Conservation (phyloP, 1,140 invertebrate genomes). For the Harlomillsia oculata region DNA sequence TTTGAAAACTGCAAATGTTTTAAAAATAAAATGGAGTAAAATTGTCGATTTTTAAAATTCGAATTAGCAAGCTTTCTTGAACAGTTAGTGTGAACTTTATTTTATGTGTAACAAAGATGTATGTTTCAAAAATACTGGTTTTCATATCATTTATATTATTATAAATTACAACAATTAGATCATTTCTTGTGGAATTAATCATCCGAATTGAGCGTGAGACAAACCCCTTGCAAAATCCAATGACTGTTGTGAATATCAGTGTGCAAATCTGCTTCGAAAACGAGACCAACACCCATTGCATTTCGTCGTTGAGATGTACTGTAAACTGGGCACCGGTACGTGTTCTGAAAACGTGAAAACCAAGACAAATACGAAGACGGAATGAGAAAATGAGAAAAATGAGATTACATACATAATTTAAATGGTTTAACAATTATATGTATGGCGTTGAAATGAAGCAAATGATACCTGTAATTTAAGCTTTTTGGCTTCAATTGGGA, state of each 20-base stretch:
- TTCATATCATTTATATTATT: too few species aligned
- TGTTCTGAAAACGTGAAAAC: conserved; percentile 56
- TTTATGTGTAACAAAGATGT: too few species aligned
- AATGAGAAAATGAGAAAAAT: not conserved
- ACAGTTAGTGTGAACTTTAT: too few species aligned
- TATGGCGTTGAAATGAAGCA: not conserved
- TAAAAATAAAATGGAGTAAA: too few species aligned
- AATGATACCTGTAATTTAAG: conserved; percentile 64
- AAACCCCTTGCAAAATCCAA: conserved; percentile 81
- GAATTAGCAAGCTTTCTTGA: too few species aligned
- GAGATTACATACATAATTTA: not conserved
- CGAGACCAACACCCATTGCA: conserved; percentile 77
- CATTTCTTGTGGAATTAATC: too few species aligned
- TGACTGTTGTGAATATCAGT: conserved; percentile 69
- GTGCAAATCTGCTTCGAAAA: conserved; percentile 75
- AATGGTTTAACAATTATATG: not conserved
- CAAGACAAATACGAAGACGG: not conserved
- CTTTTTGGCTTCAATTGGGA: conserved; percentile 73
- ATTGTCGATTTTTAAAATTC: too few species aligned
- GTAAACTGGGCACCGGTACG: conserved; percentile 74
- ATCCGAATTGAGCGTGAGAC: conserved; percentile 72
- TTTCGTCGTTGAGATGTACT: conserved; percentile 71
- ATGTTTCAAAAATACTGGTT: too few species aligned
- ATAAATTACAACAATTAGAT: too few species aligned
- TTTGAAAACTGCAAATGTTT: too few species aligned